A percentile compares a stretch with the other conserved stretches of the same genome.
phyloP scores from a whole-genome alignment of 2,888 invertebrate species.

The Tenthredo mesomela region DNA sequence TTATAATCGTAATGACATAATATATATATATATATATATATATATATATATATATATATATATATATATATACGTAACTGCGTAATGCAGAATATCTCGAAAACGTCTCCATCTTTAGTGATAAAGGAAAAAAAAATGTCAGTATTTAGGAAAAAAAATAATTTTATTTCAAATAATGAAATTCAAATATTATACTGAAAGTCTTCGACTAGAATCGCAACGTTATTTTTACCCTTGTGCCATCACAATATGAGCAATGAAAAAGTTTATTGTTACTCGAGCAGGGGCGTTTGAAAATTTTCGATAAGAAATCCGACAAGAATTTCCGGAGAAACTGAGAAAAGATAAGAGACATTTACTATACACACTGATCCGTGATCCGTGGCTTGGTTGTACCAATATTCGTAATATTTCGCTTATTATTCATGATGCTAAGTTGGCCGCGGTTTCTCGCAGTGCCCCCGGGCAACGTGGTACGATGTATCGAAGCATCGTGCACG shows the following conservation, averaged over 20 bases:
- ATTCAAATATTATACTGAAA: background rate
- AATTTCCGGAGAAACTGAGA: constrained; percentile 13
- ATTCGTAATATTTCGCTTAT: constrained; percentile 66
- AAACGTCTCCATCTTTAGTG: constrained; percentile 44
- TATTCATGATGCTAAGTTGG: constrained; percentile 72
- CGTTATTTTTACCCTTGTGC: background rate
- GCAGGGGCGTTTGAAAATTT: background rate
- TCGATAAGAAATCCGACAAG: constrained; percentile 15
- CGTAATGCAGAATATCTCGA: background rate
- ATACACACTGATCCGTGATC: constrained; percentile 17
- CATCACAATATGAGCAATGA: background rate
- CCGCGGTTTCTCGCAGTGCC: constrained; percentile 56
- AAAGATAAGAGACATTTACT: constrained; percentile 20
- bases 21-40: too few relatives aligned
- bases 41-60: too few relatives aligned
- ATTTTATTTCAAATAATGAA: background rate
- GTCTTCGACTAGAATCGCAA: background rate
- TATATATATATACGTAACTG: background rate
- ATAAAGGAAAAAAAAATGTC: constrained; percentile 49
- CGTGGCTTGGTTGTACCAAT: background rate
- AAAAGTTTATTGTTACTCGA: constrained; percentile 9
- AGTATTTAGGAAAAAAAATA: background rate
- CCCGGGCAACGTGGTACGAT: constrained; percentile 37
- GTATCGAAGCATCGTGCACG: constrained; percentile 51
- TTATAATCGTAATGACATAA: constrained; percentile 61